Conservation (phyloP, 2,797 vertebrate genomes). For the Pelodytes ibericus region DNA sequence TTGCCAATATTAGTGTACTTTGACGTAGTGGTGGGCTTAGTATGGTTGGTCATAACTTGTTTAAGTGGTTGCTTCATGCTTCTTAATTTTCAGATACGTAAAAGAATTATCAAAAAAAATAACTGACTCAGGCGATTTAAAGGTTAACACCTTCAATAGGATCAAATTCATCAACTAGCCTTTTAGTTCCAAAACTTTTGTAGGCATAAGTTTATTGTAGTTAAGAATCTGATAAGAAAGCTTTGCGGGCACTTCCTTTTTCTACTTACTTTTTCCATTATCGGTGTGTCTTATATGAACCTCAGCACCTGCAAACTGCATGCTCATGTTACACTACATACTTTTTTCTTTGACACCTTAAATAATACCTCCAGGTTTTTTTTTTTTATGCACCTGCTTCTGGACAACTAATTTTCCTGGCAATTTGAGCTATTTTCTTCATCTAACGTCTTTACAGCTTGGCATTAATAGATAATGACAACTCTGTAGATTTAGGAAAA, state of each 20-base stretch:
- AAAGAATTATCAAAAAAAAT: too few species aligned
- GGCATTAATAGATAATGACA: constrained; percentile 30
- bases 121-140: too few species aligned
- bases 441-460: constrained; percentile 36
- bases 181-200: constrained; percentile 19
- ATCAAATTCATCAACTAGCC: constrained; percentile 27
- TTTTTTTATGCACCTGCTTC: constrained; percentile 52
- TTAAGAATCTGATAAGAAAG: constrained; percentile 1
- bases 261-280: constrained; percentile 33
- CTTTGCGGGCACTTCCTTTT: constrained; percentile 21
- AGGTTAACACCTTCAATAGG: constrained; percentile 6
- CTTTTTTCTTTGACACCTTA: constrained; percentile 50
- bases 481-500: constrained; percentile 35
- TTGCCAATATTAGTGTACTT: too few species aligned
- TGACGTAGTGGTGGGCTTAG: too few species aligned
- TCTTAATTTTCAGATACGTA: too few species aligned
- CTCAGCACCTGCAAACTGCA: constrained; percentile 43
- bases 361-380: constrained; percentile 41
- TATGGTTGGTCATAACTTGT: too few species aligned
- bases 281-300: constrained; percentile 29
- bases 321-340: constrained; percentile 45
- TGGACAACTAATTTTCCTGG: constrained; percentile 43
- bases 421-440: constrained; percentile 21
- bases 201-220: constrained; percentile 21
- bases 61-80: too few species aligned